Conservation (phyloP, 2,797 vertebrate genomes). For the Tokudaia tokunoshimensis region DNA sequence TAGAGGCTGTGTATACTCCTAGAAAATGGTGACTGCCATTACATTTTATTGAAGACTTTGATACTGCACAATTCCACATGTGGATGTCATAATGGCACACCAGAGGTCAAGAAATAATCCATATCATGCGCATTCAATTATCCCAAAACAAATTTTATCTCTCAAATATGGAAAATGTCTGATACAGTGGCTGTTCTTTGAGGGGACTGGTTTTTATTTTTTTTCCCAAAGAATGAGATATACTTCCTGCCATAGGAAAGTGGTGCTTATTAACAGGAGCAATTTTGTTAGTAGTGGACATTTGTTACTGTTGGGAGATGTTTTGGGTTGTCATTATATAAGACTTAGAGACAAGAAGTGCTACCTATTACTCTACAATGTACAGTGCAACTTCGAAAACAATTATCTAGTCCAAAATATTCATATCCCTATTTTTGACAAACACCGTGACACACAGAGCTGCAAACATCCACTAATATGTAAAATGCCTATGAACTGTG, state of each 20-base stretch:
- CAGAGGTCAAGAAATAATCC: too few species aligned
- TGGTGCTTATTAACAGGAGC: neutral
- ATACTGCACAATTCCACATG: too few species aligned
- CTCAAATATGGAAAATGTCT: too few species aligned
- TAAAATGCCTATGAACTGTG: neutral
- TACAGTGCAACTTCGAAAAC: neutral
- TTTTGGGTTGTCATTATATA: neutral
- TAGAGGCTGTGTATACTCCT: neutral
- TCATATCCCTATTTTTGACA: neutral
- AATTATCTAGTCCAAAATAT: neutral
- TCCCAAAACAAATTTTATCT: too few species aligned
- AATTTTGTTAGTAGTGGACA: neutral
- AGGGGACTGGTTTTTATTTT: neutral
- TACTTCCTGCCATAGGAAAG: neutral
- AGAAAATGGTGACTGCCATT: neutral
- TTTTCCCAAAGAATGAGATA: neutral
- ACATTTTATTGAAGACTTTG: neutral
- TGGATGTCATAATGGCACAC: too few species aligned
- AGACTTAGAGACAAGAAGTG: neutral
- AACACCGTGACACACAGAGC: neutral
- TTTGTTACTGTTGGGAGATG: neutral
- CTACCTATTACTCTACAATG: neutral
- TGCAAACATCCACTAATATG: neutral
- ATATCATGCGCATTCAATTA: too few species aligned
- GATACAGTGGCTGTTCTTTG: neutral